These are phyloP conservation scores for Pavo muticus DNA, from an alignment of 2,113 vertebrate genomes.

Conservation along the genomic window DNA sequence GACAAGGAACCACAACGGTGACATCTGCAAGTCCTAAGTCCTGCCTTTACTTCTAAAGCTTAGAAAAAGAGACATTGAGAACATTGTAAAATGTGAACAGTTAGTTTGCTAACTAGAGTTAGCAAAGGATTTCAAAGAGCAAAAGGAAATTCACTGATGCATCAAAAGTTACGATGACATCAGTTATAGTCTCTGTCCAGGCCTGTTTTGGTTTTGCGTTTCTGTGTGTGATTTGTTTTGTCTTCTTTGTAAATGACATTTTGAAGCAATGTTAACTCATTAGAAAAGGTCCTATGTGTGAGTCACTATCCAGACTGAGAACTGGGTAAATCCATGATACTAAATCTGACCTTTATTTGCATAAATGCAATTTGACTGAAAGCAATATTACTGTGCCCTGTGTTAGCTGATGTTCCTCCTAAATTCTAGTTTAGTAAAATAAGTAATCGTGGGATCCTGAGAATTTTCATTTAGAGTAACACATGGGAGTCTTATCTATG, in stretches of 20 bases:
- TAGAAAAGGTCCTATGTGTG: background rate
- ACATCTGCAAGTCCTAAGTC: background rate
- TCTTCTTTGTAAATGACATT: background rate
- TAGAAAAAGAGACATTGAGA: background rate
- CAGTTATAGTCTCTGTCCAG: too few species aligned
- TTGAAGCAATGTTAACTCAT: background rate
- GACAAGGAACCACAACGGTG: background rate
- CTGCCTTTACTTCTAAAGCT: background rate
- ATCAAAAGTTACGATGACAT: background rate
- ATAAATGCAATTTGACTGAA: background rate
- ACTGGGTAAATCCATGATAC: background rate
- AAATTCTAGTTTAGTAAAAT: background rate
- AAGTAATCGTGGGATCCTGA: background rate
- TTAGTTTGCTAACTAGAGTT: background rate
- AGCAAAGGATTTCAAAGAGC: background rate
- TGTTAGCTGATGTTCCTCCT: background rate
- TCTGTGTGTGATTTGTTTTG: background rate
- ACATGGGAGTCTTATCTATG: background rate
- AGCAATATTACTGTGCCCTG: background rate
- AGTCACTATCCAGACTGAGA: background rate
- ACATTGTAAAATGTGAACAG: background rate
- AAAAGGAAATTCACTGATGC: background rate
- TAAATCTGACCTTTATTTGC: background rate
- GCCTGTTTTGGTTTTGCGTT: rapidly evolving
- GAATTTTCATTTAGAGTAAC: background rate